Base-by-base conservation (phyloP, 1,140 invertebrate species). In the Bombus huntii region DNA sequence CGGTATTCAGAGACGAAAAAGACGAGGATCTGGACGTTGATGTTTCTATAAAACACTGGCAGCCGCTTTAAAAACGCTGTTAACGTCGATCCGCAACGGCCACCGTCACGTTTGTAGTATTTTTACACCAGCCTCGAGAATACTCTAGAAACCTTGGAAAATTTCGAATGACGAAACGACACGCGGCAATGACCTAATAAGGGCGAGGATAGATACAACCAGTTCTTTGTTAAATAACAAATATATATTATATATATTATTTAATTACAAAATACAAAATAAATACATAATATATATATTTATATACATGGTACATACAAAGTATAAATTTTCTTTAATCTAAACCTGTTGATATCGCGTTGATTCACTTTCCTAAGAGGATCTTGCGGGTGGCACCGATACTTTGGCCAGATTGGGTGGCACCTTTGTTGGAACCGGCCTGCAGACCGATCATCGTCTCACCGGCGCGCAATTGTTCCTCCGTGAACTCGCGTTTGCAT, bases 341-440 rank as follows among this genome's bases (percentile, higher is more conserved):
- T 92, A 91, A 91, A 83, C 68, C 70, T 62, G 76, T 59, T 44
- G 81, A 75, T 53, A 22, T 78, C 75, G 6, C 47, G 73, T 42
- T 31, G 44, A 31, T 93, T 92, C 96, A 98, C 95, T 98, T 98
- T 94, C 97, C 97, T 71, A 98, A 96, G 81, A 98, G 97, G 90
- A 98, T 98, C 94, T 98, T 98, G 75, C 97, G 96, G 22, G 96
- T 97, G 71, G 98, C 98, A 13, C 99, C 98, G 85, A 99, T 97
- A 95, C 97, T 99, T 92, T 98, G 97, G 31, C 99, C 99, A 1
- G 97, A 97, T 92, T 98, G 98, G 1, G 97, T 97, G 12, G 98
- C 98, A 65, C 98, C 97, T 92, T 98, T 98, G 96, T 99, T 99
- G 76, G 97, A 97, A 71, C 99, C 98, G 78, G 98, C 98, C 95